A percentile compares a stretch with the other conserved stretches of the same genome.
These are phyloP conservation scores for Odontophorus gujanensis DNA, from an alignment of 2,113 vertebrate species.

Conservation along the genomic window DNA sequence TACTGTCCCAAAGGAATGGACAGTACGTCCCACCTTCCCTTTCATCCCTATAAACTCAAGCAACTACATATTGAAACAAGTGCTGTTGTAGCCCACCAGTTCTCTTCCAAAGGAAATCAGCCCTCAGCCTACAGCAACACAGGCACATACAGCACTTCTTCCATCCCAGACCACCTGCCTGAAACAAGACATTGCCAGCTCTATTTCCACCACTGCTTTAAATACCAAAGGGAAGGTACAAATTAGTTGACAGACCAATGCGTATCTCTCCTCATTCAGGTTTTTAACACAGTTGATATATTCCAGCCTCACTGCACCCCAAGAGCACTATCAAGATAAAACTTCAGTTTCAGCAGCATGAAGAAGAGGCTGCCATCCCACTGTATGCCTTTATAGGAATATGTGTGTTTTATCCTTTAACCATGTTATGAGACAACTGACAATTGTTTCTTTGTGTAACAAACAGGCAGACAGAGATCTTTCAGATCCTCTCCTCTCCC, in stretches of 20 bases:
- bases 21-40: background rate
- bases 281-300: background rate
- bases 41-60: background rate
- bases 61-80: background rate
- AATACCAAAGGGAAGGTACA: background rate
- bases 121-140: background rate
- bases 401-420: background rate
- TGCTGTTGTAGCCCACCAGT: background rate
- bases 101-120: background rate
- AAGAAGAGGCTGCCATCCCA: background rate
- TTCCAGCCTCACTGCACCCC: background rate
- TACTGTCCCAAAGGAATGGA: background rate
- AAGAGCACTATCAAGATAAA: background rate
- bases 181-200: background rate
- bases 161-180: background rate
- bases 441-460: background rate
- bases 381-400: fast-evolving
- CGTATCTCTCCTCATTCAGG: fast-evolving
- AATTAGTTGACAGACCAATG: background rate
- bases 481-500: background rate
- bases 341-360: background rate
- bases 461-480: background rate
- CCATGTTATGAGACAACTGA: background rate
- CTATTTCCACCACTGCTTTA: background rate
- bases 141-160: background rate